These are phyloP conservation scores for Cataglyphis livida DNA, from an alignment of 2,888 invertebrate genomes.

Conservation along the genomic window DNA sequence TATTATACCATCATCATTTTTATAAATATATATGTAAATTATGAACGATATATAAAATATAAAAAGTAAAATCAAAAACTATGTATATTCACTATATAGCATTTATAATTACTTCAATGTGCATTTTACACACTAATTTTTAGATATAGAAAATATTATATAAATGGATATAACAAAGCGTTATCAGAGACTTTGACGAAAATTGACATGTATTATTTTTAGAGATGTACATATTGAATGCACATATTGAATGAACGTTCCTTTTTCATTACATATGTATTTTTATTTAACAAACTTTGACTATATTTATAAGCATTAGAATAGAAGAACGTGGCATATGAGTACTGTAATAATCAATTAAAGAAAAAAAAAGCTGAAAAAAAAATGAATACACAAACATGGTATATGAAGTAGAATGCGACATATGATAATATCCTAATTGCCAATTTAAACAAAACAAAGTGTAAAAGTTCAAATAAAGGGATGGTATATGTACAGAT, in stretches of 20 bases:
- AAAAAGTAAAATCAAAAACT: slow-evolving; percentile 1
- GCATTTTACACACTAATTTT: neutral
- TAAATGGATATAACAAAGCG: neutral
- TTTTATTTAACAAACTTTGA: slow-evolving; percentile 76
- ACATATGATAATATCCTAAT: neutral
- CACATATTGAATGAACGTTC: slow-evolving; percentile 16
- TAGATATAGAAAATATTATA: slow-evolving; percentile 21
- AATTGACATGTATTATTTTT: slow-evolving; percentile 15
- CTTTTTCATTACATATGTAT: slow-evolving; percentile 45
- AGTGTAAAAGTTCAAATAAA: slow-evolving; percentile 33
- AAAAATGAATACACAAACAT: neutral
- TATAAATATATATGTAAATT: slow-evolving; percentile 17
- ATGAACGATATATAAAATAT: slow-evolving; percentile 14
- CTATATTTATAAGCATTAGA: slow-evolving; percentile 68
- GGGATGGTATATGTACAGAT: slow-evolving; percentile 68
- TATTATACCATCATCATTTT: slow-evolving; percentile 2
- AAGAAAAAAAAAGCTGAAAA: slow-evolving; percentile 30
- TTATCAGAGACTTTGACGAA: slow-evolving; percentile 33
- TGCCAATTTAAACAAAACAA: neutral
- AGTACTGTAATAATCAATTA: slow-evolving; percentile 53
- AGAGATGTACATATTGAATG: slow-evolving; percentile 21
- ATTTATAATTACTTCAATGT: neutral
- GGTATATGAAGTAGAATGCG: neutral
- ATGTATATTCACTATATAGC: neutral
- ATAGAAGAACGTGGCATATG: slow-evolving; percentile 51